Evolutionary conservation across 2,113 vertebrate species (phyloP).

Genomic region (Brachypodius melanocephalos): DNA sequence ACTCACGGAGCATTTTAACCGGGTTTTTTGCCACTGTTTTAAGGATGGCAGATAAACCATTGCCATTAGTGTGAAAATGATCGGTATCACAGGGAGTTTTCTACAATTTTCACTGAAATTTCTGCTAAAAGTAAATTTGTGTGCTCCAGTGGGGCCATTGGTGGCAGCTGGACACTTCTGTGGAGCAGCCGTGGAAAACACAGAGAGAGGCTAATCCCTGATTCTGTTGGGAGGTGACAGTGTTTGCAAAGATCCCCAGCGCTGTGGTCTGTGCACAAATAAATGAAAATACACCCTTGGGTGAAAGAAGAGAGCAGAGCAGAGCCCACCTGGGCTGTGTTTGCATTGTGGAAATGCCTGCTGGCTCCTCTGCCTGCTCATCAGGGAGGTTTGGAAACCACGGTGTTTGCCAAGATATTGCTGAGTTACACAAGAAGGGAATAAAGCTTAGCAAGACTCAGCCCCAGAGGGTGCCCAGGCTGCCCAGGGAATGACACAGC

Average conservation of each 20-base stretch:
- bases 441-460: too few species aligned
- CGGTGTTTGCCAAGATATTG: too few species aligned
- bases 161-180: accelerated
- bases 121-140: accelerated
- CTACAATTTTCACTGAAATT: not conserved
- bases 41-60: not conserved
- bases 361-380: accelerated
- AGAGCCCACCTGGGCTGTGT: not conserved
- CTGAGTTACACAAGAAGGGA: too few species aligned
- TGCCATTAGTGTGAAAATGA: not conserved
- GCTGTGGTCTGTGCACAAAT: accelerated
- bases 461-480: not conserved
- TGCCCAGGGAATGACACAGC: not conserved
- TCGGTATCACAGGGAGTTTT: not conserved
- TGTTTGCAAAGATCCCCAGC: not conserved
- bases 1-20: accelerated
- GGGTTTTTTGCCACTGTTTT: not conserved
- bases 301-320: accelerated
- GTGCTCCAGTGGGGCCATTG: not conserved
- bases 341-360: accelerated
- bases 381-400: not conserved
- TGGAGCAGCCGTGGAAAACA: accelerated
- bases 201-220: not conserved
- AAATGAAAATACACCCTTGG: accelerated
- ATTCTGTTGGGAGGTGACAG: not conserved